Percentiles rank a stretch among this genome's conserved stretches.
Evolutionary conservation across 2,797 vertebrate genomes (phyloP).

Genomic region (Euthynnus affinis): DNA sequence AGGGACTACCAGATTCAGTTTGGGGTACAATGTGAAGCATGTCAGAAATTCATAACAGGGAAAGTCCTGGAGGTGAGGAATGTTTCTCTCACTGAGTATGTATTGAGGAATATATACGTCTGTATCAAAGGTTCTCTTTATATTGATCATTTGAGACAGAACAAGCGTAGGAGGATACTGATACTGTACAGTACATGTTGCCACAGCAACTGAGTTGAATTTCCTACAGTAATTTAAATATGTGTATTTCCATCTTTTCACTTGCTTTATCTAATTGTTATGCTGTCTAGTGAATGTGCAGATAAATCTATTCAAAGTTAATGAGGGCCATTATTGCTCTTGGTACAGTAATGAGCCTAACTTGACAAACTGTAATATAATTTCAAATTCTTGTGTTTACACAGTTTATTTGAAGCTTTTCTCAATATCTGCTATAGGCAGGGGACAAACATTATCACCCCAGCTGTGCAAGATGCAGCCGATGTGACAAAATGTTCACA

Average conservation of each 20-base stretch:
- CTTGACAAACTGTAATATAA: not conserved
- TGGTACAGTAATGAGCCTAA: not conserved
- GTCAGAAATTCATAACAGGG: constrained; percentile 95
- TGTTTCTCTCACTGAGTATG: not conserved
- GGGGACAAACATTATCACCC: constrained; percentile 98
- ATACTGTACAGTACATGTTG: not conserved
- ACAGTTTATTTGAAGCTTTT: not conserved
- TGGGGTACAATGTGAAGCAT: constrained; percentile 95
- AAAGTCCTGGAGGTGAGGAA: constrained; percentile 95
- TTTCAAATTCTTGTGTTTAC: not conserved
- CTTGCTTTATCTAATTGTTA: no score
- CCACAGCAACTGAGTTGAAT: not conserved
- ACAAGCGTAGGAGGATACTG: no score
- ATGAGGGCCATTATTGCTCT: not conserved
- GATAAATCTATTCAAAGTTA: no score
- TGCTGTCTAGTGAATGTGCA: no score
- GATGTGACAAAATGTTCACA: constrained; percentile 94
- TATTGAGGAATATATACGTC: not conserved
- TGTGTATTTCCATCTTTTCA: no score
- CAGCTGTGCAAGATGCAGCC: constrained; percentile 97
- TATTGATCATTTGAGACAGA: no score
- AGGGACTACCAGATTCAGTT: constrained; percentile 96
- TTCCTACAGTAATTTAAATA: not conserved
- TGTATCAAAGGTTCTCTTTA: no score
- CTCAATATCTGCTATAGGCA: constrained; percentile 83